Percentiles rank a stretch among this genome's conserved stretches.
Conservation (phyloP, 2,888 invertebrate genomes). For the Noctua janthe region DNA sequence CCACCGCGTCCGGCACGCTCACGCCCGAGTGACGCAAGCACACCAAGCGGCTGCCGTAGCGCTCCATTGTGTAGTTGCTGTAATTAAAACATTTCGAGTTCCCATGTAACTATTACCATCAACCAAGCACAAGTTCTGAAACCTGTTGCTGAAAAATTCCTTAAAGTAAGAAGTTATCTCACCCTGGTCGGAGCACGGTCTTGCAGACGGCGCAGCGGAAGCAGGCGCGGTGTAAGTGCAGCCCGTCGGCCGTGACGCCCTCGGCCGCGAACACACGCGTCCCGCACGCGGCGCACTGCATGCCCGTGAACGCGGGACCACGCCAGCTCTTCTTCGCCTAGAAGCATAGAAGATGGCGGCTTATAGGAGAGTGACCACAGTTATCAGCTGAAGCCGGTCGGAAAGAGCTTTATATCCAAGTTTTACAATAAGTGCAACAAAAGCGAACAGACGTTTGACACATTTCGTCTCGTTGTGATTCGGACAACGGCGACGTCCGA, state of each 20-base stretch:
- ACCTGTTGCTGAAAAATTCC: neutral
- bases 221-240: slow-evolving; percentile 97
- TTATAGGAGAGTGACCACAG: neutral
- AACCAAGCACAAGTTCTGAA: neutral
- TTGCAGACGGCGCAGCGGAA: slow-evolving; percentile 98
- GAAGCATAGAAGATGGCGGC: neutral
- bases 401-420: too few species aligned
- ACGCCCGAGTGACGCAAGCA: slow-evolving; percentile 83
- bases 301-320: slow-evolving; percentile 89
- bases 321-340: slow-evolving; percentile 81
- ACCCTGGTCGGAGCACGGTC: slow-evolving; percentile 95
- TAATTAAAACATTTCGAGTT: neutral
- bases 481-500: too few species aligned
- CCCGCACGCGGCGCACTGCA: slow-evolving; percentile 93
- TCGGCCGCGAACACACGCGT: slow-evolving; percentile 98
- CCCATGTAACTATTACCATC: neutral
- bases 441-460: too few species aligned
- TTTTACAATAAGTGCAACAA: too few species aligned
- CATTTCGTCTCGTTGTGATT: too few species aligned
- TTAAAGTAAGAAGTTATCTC: neutral
- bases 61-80: slow-evolving; percentile 86
- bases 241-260: slow-evolving; percentile 95
- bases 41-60: slow-evolving; percentile 81
- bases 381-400: neutral
- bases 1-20: slow-evolving; percentile 73